phyloP scores from a whole-genome alignment of 2,888 invertebrate species.

The Hydroisotoma schaefferi region DNA sequence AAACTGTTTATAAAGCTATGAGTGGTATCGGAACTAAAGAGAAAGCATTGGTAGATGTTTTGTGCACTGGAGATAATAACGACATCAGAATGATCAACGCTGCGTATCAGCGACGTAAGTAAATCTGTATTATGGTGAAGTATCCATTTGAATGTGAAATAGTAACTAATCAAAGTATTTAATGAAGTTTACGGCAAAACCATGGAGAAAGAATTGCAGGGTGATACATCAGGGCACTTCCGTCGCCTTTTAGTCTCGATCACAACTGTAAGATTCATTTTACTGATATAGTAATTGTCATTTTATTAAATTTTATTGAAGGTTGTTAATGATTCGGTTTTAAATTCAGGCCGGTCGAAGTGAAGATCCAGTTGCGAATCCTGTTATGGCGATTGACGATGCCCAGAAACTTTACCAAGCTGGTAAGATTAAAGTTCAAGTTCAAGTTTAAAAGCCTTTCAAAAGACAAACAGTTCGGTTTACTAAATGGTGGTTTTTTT shows the following conservation, averaged over 20 bases:
- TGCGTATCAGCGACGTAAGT: conserved; percentile 69
- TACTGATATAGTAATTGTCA: not conserved
- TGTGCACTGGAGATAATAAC: conserved; percentile 80
- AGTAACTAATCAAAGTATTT: conserved; percentile 17
- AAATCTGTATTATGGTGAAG: not conserved
- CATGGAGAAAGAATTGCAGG: conserved; percentile 75
- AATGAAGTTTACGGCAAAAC: conserved; percentile 71
- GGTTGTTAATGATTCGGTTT: conserved; percentile 27
- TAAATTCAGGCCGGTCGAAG: conserved; percentile 70
- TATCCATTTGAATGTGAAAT: not conserved
- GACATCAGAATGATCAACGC: conserved; percentile 76
- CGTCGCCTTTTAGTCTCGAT: conserved; percentile 82
- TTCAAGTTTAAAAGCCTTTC: conserved; percentile 8
- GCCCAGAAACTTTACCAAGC: conserved; percentile 73
- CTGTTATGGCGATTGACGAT: conserved; percentile 68
- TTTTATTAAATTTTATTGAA: conserved; percentile 12
- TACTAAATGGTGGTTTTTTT: conserved; percentile 8
- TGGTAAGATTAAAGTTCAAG: no score
- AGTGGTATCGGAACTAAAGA: conserved; percentile 76
- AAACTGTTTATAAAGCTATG: conserved; percentile 78
- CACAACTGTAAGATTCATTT: conserved; percentile 60
- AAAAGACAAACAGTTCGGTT: not conserved
- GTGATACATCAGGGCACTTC: conserved; percentile 90
- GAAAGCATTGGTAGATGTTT: conserved; percentile 80
- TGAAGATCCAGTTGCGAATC: conserved; percentile 73